Evolutionary conservation across 1,140 invertebrate species (phyloP), one percentile per base, ranked within the genome.

Genomic region (Heliconius hermathena): DNA sequence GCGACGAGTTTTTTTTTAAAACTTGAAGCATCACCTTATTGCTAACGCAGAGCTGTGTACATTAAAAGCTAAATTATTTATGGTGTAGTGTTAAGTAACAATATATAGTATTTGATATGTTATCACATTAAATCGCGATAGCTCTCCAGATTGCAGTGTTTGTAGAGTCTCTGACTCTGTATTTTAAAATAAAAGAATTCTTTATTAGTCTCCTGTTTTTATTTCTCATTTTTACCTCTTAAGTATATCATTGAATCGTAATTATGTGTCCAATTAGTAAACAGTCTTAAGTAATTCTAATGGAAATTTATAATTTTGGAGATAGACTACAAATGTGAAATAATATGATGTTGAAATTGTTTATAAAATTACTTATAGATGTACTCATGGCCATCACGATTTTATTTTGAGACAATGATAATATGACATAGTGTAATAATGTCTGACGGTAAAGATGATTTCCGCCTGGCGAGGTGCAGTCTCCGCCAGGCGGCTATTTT

Each of bases 1-100:
- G 54, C 36, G 22, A 49, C 46, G 33, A 26, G 46, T 74, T 49
- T 38, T 29, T 49, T 52, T 57, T 54, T n/a, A n/a, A 29, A 54
- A 66, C 60, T 36, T 71, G 20, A 71, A 72, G 36, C 38, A 46
- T 38, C 46, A 11, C 72, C 66, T 66, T 74, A 22, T 57, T 74
- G 57, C 41, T 82, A 80, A 84, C 71, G 79, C 79, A 86, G 81
- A 90, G 87, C 89, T 88, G 87, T 93, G 88, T 91, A 93, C 83
- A 90, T 90, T 85, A 73, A 89, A 89, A 81, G 90, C 86, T 92
- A 91, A 93, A 87, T 92, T 92, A 93, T 93, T 93, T 92, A 93
- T 92, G 87, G 85, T 81, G 80, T 90, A 92, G 85, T 52, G 79
- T 73, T 89, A 87, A 88, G 88, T 82, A 81, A 81, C 81, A 82